Conservation (phyloP, 2,888 invertebrate species). For the Pristionchus mayeri region DNA sequence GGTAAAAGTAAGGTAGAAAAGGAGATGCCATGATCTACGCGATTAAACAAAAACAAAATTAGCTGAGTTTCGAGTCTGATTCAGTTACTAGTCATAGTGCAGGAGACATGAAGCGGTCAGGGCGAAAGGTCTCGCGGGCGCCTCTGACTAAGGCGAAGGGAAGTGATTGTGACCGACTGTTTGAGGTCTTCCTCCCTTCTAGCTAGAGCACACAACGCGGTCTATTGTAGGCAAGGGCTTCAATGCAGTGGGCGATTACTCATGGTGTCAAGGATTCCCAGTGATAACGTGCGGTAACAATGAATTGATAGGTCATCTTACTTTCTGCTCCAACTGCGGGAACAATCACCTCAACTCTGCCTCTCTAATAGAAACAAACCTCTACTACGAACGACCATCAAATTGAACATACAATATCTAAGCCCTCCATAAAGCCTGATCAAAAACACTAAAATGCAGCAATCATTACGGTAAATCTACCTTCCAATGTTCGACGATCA, state of each 20-base stretch:
- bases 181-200: conserved; percentile 31
- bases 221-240: background rate
- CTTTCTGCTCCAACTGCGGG: too few relatives aligned
- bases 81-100: conserved; percentile 4
- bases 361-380: too few relatives aligned
- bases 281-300: too few relatives aligned
- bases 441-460: too few relatives aligned
- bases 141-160: conserved; percentile 36
- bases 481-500: background rate
- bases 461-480: background rate
- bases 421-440: too few relatives aligned
- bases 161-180: conserved; percentile 26
- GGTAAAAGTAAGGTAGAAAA: too few relatives aligned
- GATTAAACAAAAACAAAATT: too few relatives aligned
- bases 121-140: conserved; percentile 8
- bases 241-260: conserved; percentile 32
- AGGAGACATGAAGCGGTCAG: conserved; percentile 30
- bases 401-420: too few relatives aligned
- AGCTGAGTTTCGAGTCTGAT: background rate
- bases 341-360: too few relatives aligned
- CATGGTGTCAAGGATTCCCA: background rate
- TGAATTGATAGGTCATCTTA: too few relatives aligned
- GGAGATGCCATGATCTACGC: too few relatives aligned
- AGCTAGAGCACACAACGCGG: conserved; percentile 12
- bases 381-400: too few relatives aligned